Conservation (phyloP, 2,113 vertebrate species). For the Nyctereutes procyonoides region DNA sequence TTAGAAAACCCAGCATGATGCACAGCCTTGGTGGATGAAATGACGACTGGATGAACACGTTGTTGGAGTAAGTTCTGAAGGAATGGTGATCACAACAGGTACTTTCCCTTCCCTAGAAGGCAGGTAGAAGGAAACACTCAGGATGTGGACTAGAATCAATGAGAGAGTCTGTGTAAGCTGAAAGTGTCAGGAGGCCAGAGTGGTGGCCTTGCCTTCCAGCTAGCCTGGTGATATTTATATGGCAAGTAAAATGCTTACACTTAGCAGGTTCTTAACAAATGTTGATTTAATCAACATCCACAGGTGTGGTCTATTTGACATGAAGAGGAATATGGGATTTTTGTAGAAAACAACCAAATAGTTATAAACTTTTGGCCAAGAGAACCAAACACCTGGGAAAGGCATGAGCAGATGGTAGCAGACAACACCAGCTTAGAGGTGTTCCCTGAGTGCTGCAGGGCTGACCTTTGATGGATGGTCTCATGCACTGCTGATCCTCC, state of each 20-base stretch:
- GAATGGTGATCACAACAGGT: background rate
- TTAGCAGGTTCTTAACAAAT: background rate
- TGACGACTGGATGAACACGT: too few relatives aligned
- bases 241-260: background rate
- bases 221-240: background rate
- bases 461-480: background rate
- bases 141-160: background rate
- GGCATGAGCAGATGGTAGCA: rapidly evolving
- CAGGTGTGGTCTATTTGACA: background rate
- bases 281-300: background rate
- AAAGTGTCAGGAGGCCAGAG: background rate
- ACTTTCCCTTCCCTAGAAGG: background rate
- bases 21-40: rapidly evolving
- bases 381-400: background rate
- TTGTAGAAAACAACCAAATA: background rate
- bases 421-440: rapidly evolving
- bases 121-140: background rate
- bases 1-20: too few relatives aligned
- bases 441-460: rapidly evolving
- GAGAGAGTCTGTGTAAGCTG: background rate
- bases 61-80: background rate
- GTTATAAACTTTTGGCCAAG: background rate
- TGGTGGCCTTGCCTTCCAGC: background rate
- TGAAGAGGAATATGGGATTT: background rate
- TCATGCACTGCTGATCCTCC: background rate